Evolutionary conservation across 2,797 vertebrate species (phyloP), one percentile per base, ranked within the genome.

Genomic region (Gambusia yucatana): DNA sequence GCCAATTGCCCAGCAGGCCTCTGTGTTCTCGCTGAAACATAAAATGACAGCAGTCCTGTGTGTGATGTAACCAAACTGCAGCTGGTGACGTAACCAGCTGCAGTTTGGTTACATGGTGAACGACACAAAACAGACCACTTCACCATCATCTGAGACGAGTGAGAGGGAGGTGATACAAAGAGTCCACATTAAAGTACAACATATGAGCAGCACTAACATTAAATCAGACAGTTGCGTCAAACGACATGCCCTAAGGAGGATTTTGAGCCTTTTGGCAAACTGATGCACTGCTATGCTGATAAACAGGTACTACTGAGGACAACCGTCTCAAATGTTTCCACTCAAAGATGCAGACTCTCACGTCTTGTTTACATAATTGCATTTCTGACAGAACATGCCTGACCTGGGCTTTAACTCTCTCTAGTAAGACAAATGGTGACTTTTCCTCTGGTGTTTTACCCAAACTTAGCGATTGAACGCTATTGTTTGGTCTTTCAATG

Each of bases 51-150:
- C 74, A 77, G 81, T 82, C 13, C 44, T 13, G 72, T 77, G 79
- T 87, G 82, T 92, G 91, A 92, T 92, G 88, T 84, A 92, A 93
- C 72, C 46, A 1, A 39, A 77, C 61, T 88, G 89, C 91, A 90
- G 94, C 83, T 77, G 84, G 65, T 94, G 92, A 92, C 83, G 90
- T 90, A 90, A 94, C 87, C 67, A 3, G 63, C 84, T 84, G 88
- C 80, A 71, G 85, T 52, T 75, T 84, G 77, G 52, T 86, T 50
- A 69, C 44, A 71, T 82, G 79, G 70, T 20, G 59, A 77, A 85
- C 80, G 71, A 86, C 11, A 33, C 47, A 82, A 52, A 76, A 46
- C 41, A 48, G 75, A 78, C 44, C 47, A 75, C 79, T 75, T 79
- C 44, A 30, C 71, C 72, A 73, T 77, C 43, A 13, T 75, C 44